Evolutionary conservation across 2,888 invertebrate genomes (phyloP), one percentile per base, ranked within the genome.

Genomic region (Amiota mariae): DNA sequence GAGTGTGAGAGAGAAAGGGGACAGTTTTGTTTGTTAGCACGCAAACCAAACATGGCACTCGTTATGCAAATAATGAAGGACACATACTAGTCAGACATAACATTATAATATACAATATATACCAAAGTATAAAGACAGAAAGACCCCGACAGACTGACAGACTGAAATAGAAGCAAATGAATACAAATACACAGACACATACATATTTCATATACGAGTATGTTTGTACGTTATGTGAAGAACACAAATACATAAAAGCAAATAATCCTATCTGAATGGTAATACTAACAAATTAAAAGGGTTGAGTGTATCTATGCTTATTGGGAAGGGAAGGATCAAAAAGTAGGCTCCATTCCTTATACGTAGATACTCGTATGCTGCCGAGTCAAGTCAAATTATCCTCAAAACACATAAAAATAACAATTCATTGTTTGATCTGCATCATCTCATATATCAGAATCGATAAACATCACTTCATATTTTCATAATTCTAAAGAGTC

Each of bases 401-500:
- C 70, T 75, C 73, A 73, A 36, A 36, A 36, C 6, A 36, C 36
- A 6, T 6, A 36, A 36, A 2, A 36, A 48, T 51, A 51, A 57
- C 71, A 24, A 48, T 24, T 46, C 24, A 46, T 68, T 54, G 57
- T 71, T 71, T 72, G 24, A 56, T 56, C 73, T 79, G 66, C 82
- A 81, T 78, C 78, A 80, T 86, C 36, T 36, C 84, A 87, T 87
- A 85, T 87, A 85, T 88, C 86, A 87, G 79, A 85, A 86, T 85
- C 86, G 88, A 87, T 87, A 87, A 87, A 85, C 87, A 88, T 87
- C 87, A 88, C 85, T 85, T 88, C 80, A 87, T 88, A 87, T 87
- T 85, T 87, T 86, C 82, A 81, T 85, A 85, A 81, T 79, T 83
- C 79, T 86, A 81, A 79, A 49, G 57, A 6, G 15, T 15, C 12